Percentiles rank a stretch among this genome's conserved stretches.
Evolutionary conservation across 1,140 invertebrate genomes (phyloP).

Genomic region (Sipha flava): DNA sequence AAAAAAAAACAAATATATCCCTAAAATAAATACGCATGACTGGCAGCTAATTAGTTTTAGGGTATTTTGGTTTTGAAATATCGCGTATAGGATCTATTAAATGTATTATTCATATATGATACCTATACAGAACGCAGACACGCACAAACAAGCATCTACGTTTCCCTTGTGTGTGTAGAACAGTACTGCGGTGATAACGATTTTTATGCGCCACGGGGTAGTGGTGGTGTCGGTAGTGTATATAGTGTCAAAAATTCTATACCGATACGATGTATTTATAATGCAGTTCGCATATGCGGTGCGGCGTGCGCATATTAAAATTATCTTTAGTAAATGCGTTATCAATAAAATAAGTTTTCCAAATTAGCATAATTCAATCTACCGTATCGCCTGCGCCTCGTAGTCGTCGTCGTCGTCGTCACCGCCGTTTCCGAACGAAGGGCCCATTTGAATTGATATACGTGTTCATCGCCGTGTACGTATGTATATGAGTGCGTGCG

Average conservation of each 20-base stretch:
- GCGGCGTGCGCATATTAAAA: constrained; percentile 7
- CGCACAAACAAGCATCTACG: too few species aligned
- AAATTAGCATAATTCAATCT: constrained; percentile 28
- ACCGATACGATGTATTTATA: background rate
- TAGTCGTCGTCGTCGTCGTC: background rate
- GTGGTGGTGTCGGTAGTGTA: too few species aligned
- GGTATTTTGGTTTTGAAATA: too few species aligned
- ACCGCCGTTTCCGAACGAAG: too few species aligned
- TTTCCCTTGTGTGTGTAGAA: background rate
- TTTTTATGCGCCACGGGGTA: background rate
- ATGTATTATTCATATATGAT: too few species aligned
- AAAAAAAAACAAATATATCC: background rate
- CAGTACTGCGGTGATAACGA: too few species aligned
- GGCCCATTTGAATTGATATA: too few species aligned
- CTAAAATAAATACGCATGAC: background rate
- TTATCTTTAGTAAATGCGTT: constrained; percentile 17
- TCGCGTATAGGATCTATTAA: too few species aligned
- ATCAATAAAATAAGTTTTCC: constrained; percentile 17
- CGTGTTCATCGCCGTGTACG: too few species aligned
- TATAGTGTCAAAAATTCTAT: background rate
- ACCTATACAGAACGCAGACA: too few species aligned
- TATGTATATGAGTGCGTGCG: too few species aligned
- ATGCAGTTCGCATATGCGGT: constrained; percentile 3
- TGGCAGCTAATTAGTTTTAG: background rate
- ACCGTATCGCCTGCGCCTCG: background rate